Conservation (phyloP, 2,888 invertebrate species). For the Zaprionus obscuricornis region DNA sequence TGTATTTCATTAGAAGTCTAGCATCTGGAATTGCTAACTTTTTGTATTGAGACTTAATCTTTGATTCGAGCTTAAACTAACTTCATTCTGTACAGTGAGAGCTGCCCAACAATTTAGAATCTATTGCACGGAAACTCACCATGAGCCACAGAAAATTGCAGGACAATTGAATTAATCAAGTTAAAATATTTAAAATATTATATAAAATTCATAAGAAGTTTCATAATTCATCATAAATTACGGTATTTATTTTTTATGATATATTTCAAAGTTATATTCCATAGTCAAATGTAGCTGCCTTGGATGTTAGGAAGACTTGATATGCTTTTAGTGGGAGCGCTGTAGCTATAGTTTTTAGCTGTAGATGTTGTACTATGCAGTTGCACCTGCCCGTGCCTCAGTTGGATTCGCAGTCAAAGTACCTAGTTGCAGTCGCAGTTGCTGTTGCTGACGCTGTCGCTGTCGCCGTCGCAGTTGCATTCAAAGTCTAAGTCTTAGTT, state of each 20-base stretch:
- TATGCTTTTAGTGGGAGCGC: constrained; percentile 69
- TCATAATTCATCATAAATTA: background rate
- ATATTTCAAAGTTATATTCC: constrained; percentile 17
- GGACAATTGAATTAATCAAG: background rate
- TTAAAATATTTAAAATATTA: background rate
- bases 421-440: constrained; percentile 11
- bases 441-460: too few species aligned
- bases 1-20: too few species aligned
- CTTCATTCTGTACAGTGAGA: too few species aligned
- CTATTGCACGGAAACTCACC: background rate
- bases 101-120: too few species aligned
- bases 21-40: too few species aligned
- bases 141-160: background rate
- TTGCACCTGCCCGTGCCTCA: constrained; percentile 67
- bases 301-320: constrained; percentile 39
- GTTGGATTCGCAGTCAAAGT: constrained; percentile 22
- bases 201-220: too few species aligned
- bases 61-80: too few species aligned
- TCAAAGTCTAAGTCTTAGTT: constrained; percentile 19
- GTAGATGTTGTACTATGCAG: constrained; percentile 54
- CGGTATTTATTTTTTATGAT: background rate
- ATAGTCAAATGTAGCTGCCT: constrained; percentile 48
- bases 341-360: constrained; percentile 25
- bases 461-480: constrained; percentile 24
- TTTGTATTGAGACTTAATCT: too few species aligned